Percentiles rank a stretch among this genome's conserved stretches.
These are phyloP conservation scores for Pseudomyrmex gracilis DNA, from an alignment of 1,140 invertebrate genomes.

Conservation along the genomic window DNA sequence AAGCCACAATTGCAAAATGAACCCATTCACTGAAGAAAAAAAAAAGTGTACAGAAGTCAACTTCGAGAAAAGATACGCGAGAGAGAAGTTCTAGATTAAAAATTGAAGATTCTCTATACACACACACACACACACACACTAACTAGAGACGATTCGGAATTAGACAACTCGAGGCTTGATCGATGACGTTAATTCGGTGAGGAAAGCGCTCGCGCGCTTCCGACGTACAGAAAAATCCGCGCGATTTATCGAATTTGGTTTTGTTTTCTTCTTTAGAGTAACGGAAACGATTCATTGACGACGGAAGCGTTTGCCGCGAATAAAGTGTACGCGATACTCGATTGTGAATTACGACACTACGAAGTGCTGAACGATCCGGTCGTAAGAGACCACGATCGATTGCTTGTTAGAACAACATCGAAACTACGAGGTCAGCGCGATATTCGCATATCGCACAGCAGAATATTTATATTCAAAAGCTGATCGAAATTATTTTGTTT, in stretches of 20 bases:
- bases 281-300: slow-evolving; percentile 11
- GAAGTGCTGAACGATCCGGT: slow-evolving; percentile 77
- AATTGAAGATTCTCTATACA: slow-evolving; percentile 26
- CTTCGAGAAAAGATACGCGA: neutral
- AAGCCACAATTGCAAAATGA: slow-evolving; percentile 11
- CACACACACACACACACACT: neutral
- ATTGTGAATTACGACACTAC: slow-evolving; percentile 75
- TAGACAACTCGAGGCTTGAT: slow-evolving; percentile 13
- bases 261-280: slow-evolving; percentile 17
- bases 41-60: slow-evolving; percentile 36
- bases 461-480: no score
- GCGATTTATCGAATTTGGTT: neutral
- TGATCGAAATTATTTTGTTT: no score
- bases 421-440: slow-evolving; percentile 85
- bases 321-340: slow-evolving; percentile 71
- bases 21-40: neutral
- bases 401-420: slow-evolving; percentile 84
- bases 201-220: neutral
- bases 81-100: slow-evolving; percentile 25
- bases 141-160: neutral
- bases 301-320: slow-evolving; percentile 9
- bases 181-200: neutral
- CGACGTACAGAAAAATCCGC: neutral
- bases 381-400: slow-evolving; percentile 81
- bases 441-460: slow-evolving; percentile 77